Evolutionary conservation across 2,888 invertebrate genomes (phyloP), one percentile per base, ranked within the genome.

Genomic region (Pammene fasciana): DNA sequence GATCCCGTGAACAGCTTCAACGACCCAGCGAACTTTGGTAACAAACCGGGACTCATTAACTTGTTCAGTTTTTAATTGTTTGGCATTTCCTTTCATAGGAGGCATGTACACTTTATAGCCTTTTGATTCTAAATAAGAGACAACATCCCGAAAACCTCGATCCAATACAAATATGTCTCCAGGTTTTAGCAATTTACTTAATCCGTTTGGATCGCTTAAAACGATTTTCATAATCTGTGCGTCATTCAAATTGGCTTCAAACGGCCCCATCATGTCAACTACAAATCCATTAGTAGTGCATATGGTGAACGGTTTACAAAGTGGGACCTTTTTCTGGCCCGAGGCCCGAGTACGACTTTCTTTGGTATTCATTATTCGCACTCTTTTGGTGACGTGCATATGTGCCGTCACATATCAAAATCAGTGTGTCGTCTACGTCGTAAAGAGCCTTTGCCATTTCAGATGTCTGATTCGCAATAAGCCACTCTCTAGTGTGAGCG

Each of bases 401-500:
- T 5, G 54, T 54, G 5, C 54, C 34, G 4, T 54, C 54, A 54
- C 34, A 54, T 11, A 54, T 34, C 34, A 54, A 34, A 54, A 54
- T 54, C 54, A 54, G 34, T 34, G 0, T 4, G 7, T 54, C 34
- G 10, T 34, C 34, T 5, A 34, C 54, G 34, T n/a, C 11, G n/a
- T 38, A 55, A n/a, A 55, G 54, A 54, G 54, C 8, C 54, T 7
- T 36, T 38, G 36, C 36, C 13, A 38, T 55, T 38, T 55, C 55
- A 4, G 55, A 38, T 7, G 55, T 55, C 0, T 55, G 14, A 14
- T 55, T 55, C 14, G n/a, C 9, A 14, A 55, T 55, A 38, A 55
- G 36, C 55, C 55, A 55, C 3, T 55, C 36, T 55, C 55, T 55
- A 5, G n/a, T 55, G 14, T 55, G 36, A n/a, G 55, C 36, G 36